phyloP scores from a whole-genome alignment of 2,797 vertebrate genomes.

The Sitta carolinensis region DNA sequence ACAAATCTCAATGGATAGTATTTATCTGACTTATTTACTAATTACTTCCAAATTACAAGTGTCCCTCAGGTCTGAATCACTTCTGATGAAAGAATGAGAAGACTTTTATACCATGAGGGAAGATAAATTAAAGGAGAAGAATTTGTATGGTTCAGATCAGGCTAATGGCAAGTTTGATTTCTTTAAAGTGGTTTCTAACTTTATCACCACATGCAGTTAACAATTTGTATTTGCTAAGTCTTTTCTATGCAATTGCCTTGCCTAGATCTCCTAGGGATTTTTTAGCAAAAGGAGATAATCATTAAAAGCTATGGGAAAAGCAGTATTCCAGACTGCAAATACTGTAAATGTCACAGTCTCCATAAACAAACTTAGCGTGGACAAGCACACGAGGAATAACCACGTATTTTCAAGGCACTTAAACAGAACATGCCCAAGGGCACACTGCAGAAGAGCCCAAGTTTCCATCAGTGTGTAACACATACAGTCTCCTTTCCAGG shows the following conservation, averaged over 20 bases:
- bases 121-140: conserved; percentile 20
- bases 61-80: conserved; percentile 54
- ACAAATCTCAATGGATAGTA: conserved; percentile 44
- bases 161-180: background rate
- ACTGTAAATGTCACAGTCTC: conserved; percentile 38
- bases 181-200: background rate
- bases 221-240: background rate
- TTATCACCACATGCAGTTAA: background rate
- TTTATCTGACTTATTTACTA: conserved; percentile 65
- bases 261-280: background rate
- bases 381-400: conserved; percentile 24
- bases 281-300: background rate
- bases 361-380: background rate
- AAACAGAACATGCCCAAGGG: conserved; percentile 44
- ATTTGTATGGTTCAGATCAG: background rate
- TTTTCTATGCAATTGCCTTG: background rate
- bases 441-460: background rate
- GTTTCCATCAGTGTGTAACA: conserved; percentile 13
- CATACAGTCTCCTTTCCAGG: background rate
- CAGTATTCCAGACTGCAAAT: conserved; percentile 19
- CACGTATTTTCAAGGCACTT: conserved; percentile 50
- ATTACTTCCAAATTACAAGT: conserved; percentile 57
- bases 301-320: conserved; percentile 17
- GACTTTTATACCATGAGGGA: background rate
- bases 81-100: conserved; percentile 39